Evolutionary conservation across 2,888 invertebrate species (phyloP).

Genomic region (Deilephila elpenor): DNA sequence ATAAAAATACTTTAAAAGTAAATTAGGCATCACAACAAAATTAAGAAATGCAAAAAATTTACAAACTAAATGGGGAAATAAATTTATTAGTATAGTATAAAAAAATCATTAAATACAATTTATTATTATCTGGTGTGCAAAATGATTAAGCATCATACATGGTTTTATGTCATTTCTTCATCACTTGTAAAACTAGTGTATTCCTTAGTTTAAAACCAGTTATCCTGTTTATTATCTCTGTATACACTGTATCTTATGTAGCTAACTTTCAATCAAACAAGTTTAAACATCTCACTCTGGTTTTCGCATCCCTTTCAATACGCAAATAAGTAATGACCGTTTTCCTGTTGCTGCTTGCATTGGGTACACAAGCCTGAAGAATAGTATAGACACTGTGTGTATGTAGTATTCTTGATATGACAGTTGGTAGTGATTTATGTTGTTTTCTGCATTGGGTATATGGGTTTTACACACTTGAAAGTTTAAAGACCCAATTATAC

Average conservation of each 20-base stretch:
- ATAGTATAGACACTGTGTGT: not conserved
- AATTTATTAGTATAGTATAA: no score
- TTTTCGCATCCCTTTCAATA: not conserved
- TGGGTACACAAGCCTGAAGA: not conserved
- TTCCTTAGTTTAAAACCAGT: not conserved
- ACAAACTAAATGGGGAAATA: no score
- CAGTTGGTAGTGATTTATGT: not conserved
- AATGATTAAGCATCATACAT: no score
- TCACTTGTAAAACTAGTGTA: not conserved
- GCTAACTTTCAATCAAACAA: not conserved
- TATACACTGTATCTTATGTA: not conserved
- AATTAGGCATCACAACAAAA: no score
- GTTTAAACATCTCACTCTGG: not conserved
- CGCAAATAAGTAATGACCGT: not conserved
- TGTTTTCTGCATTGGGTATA: not conserved
- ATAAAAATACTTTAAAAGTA: no score
- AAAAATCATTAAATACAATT: no score
- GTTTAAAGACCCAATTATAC: no score
- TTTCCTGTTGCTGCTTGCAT: not conserved
- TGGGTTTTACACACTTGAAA: no score
- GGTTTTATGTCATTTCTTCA: no score
- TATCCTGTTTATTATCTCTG: not conserved
- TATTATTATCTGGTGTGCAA: no score
- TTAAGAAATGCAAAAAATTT: no score
- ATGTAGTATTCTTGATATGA: not conserved